Evolutionary conservation across 2,797 vertebrate species (phyloP).

Genomic region (Tapirus indicus): DNA sequence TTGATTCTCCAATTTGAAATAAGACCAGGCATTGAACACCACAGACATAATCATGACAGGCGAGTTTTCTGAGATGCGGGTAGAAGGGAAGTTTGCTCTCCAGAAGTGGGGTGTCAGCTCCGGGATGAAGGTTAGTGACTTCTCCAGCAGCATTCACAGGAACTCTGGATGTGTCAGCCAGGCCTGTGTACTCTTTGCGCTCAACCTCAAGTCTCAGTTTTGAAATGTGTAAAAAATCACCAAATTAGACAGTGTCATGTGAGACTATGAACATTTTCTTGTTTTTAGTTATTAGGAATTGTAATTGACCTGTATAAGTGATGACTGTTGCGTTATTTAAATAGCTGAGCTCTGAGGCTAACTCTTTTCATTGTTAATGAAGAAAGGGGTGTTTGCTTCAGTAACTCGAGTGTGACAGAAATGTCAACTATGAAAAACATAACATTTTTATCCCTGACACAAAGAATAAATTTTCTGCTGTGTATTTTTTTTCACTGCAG

Average conservation of each 20-base stretch:
- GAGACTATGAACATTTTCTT: slow-evolving; percentile 66
- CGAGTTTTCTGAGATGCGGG: background rate
- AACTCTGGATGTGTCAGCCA: slow-evolving; percentile 63
- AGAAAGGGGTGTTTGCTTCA: slow-evolving; percentile 64
- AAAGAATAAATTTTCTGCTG: slow-evolving; percentile 73
- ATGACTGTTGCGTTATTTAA: slow-evolving; percentile 63
- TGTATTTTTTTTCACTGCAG: slow-evolving; percentile 60
- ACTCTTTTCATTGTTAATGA: slow-evolving; percentile 51
- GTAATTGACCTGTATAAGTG: slow-evolving; percentile 47
- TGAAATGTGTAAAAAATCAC: slow-evolving; percentile 73
- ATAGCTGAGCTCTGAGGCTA: background rate
- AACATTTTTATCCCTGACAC: slow-evolving; percentile 77
- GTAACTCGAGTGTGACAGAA: slow-evolving; percentile 70
- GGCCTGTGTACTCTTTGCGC: slow-evolving; percentile 9
- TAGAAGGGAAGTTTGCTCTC: slow-evolving; percentile 54
- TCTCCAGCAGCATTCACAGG: slow-evolving; percentile 38
- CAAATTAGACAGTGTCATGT: slow-evolving; percentile 64
- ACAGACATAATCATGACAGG: slow-evolving; percentile 13
- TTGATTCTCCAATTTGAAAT: slow-evolving; percentile 30
- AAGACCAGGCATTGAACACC: background rate
- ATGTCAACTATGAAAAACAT: slow-evolving; percentile 78
- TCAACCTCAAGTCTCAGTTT: slow-evolving; percentile 75
- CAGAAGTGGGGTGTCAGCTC: background rate
- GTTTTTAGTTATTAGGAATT: slow-evolving; percentile 79
- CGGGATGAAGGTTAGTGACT: slow-evolving; percentile 26